These are phyloP conservation scores for Heliconius cydno DNA, from an alignment of 2,888 invertebrate species.

Conservation along the genomic window DNA sequence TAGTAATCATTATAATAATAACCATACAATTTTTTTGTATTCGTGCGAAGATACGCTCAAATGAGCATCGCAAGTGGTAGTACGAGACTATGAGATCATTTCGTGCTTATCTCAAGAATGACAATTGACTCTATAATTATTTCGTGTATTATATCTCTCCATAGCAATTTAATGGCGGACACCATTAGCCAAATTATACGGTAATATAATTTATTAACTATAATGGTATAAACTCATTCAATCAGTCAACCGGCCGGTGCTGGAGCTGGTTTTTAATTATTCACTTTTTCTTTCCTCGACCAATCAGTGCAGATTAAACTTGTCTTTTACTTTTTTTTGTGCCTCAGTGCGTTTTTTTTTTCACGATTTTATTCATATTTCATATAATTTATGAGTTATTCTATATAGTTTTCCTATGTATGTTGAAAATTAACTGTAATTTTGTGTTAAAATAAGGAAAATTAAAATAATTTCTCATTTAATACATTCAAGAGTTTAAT, in stretches of 20 bases:
- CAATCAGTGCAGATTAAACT: slow-evolving; percentile 41
- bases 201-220: slow-evolving; percentile 46
- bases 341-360: slow-evolving; percentile 8
- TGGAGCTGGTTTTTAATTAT: slow-evolving; percentile 41
- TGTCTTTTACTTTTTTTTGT: slow-evolving; percentile 34
- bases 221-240: slow-evolving; percentile 46
- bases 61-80: slow-evolving; percentile 2
- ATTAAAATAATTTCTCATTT: background rate
- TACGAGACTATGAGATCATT: slow-evolving; percentile 6
- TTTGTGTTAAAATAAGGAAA: background rate
- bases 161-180: slow-evolving; percentile 24
- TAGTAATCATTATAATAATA: background rate
- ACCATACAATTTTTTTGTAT: background rate
- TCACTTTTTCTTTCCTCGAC: slow-evolving; percentile 44
- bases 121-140: slow-evolving; percentile 28
- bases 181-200: slow-evolving; percentile 42
- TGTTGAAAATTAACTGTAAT: background rate
- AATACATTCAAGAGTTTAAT: background rate
- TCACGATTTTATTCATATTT: slow-evolving; percentile 1
- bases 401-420: background rate
- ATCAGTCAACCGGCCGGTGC: slow-evolving; percentile 41
- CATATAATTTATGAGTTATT: background rate
- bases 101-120: slow-evolving; percentile 15
- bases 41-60: slow-evolving; percentile 10
- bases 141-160: slow-evolving; percentile 6